Conservation (phyloP, 2,797 vertebrate species). For the Cirrhinus molitorella region DNA sequence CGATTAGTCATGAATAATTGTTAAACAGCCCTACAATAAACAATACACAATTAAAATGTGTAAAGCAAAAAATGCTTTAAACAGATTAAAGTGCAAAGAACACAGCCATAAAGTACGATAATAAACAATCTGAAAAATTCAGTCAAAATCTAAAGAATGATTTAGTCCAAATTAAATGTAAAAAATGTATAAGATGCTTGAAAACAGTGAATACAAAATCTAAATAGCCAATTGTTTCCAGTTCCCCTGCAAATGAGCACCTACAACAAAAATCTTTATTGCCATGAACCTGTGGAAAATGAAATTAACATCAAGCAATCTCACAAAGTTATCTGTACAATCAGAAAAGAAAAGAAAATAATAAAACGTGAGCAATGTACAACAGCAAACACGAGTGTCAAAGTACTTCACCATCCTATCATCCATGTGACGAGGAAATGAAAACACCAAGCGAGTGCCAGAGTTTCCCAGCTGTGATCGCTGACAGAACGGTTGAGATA, state of each 20-base stretch:
- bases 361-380: background rate
- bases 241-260: background rate
- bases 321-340: background rate
- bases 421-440: background rate
- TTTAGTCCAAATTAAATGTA: background rate
- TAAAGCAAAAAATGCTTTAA: no score
- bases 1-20: no score
- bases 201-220: background rate
- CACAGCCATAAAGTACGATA: background rate
- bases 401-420: background rate
- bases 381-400: background rate
- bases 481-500: background rate
- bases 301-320: background rate
- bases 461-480: background rate
- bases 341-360: no score
- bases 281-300: background rate
- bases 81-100: no score
- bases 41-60: no score
- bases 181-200: background rate
- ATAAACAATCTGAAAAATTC: background rate
- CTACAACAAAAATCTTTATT: background rate
- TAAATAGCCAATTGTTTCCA: background rate
- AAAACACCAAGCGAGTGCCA: background rate
- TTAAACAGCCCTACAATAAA: no score
- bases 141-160: background rate